These are phyloP conservation scores for Lepisosteus oculatus DNA, from an alignment of 2,113 vertebrate species.

Conservation along the genomic window DNA sequence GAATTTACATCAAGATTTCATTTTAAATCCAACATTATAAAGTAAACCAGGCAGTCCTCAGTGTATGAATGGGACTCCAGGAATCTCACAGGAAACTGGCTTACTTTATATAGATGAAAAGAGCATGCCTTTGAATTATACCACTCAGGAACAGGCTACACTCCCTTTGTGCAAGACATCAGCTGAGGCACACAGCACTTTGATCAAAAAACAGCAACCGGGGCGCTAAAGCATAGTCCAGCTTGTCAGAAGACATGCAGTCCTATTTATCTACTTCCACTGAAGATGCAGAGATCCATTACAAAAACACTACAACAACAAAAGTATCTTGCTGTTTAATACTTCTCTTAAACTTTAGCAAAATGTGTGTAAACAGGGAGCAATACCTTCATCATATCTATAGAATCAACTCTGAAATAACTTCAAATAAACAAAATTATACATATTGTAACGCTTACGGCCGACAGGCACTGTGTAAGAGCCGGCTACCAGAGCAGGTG, in stretches of 20 bases:
- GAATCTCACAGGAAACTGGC: constrained; percentile 32
- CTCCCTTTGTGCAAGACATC: constrained; percentile 25
- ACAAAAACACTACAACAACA: no score
- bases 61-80: constrained; percentile 10
- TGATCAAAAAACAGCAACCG: constrained; percentile 31
- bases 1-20: no score
- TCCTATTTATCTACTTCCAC: constrained; percentile 14
- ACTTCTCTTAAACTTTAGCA: no score
- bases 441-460: no score
- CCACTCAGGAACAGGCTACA: constrained; percentile 18
- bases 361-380: no score
- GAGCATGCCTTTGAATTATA: constrained; percentile 13
- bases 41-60: constrained; percentile 21
- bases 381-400: no score
- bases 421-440: no score
- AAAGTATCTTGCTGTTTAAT: no score
- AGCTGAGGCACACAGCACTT: constrained; percentile 29
- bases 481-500: no score
- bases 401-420: no score
- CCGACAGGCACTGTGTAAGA: no score
- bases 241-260: constrained; percentile 19
- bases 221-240: constrained; percentile 23
- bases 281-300: background rate
- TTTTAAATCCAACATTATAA: constrained; percentile 12
- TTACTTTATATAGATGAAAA: constrained; percentile 43